Evolutionary conservation across 2,888 invertebrate genomes (phyloP).

Genomic region (Cylindroiulus punctatus): DNA sequence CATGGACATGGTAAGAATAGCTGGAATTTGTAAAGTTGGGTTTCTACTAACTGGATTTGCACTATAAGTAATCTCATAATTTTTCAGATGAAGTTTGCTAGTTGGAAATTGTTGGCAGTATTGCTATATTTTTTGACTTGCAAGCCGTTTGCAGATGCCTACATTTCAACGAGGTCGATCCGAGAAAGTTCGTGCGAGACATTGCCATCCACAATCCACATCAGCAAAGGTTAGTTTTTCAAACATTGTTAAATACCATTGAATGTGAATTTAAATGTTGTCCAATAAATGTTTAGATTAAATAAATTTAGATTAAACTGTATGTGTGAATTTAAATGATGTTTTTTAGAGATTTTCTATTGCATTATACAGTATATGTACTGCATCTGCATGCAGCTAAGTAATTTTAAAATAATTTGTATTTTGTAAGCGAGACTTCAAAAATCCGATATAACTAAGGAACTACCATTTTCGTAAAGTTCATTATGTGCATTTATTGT

Average conservation of each 20-base stretch:
- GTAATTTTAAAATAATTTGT: background rate
- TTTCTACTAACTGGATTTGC: background rate
- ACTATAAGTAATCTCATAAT: background rate
- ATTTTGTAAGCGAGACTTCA: background rate
- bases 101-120: background rate
- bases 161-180: conserved; percentile 53
- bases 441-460: too few species aligned
- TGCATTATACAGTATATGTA: too few species aligned
- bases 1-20: background rate
- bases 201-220: conserved; percentile 83
- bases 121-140: background rate
- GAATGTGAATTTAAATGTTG: background rate
- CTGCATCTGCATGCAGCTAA: too few species aligned
- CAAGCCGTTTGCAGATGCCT: background rate
- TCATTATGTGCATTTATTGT: too few species aligned
- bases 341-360: too few species aligned
- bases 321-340: too few species aligned
- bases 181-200: conserved; percentile 76
- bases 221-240: conserved; percentile 77
- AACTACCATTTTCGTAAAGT: too few species aligned
- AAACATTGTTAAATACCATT: conserved; percentile 47
- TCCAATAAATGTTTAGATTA: too few species aligned
- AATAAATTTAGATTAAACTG: too few species aligned
- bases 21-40: background rate
- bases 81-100: background rate